Evolutionary conservation across 2,888 invertebrate genomes (phyloP), one percentile per base, ranked within the genome.

Genomic region (Bellardia pandia): DNA sequence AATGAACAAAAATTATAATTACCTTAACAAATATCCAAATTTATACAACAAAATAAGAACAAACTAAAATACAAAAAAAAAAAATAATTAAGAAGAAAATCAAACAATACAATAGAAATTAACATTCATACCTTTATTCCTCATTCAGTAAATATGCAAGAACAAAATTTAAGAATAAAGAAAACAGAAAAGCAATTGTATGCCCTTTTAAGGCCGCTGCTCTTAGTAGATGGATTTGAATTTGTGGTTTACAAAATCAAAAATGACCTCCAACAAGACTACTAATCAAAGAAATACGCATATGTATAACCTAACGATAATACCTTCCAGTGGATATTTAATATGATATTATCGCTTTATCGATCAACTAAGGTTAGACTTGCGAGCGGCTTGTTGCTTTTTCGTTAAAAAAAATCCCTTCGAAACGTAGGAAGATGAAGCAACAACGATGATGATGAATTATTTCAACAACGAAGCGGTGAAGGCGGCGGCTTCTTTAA

Each of bases 401-500:
- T 56, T 72, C 23, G 60, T 51, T 56, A 16, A 16, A 37, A 16
- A 76, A 76, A 60, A 14, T 48, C 82, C 62, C 77, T 71, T 33
- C 13, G 64, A 37, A 37, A 51, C 30, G 40, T n/a, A 16, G 45
- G 42, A 40, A 62, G 23, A 71, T 58, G 64, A 80, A 30, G 42
- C 56, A 62, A 80, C 62, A 14, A 80, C 14, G 33, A 48, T 58
- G 30, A 16, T 23, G 53, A 56, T 6, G 23, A 51, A n/a, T n/a
- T n/a, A n/a, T 23, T 56, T n/a, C 23, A 42, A 13, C 33, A 69
- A 77, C 23, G 68, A 74, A 74, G 60, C 42, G 33, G 62, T 69
- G 74, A 82, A 77, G 68, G 86, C 78, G 82, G 84, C 80, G 66
- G 51, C 74, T 85, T 62, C 68, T 78, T 69, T 40, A 56, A 69